Evolutionary conservation across 2,888 invertebrate species (phyloP), one percentile per base, ranked within the genome.

Genomic region (Agrotis exclamationis): DNA sequence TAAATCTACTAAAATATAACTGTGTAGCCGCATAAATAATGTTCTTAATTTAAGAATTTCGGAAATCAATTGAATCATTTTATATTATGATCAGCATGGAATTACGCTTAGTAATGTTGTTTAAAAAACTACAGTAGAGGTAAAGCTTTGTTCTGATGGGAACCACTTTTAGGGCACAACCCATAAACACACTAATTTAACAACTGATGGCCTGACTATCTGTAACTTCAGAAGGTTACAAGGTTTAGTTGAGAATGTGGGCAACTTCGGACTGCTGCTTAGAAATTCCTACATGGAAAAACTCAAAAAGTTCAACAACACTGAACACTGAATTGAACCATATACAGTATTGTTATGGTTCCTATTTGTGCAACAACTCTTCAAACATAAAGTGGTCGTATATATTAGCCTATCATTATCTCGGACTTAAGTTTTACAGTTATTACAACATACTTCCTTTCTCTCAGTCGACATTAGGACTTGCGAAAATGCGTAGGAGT

Each of bases 101-200:
- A 60, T 74, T 74, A 79, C 68, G 68, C 64, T 78, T 78, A 48
- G 44, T 62, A 79, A 24, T 33, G 18, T 24, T 63, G 20, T 63
- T 74, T 74, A 63, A 44, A n/a, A 56, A 78, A 67, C 72, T 56
- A 56, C 63, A n/a, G 63, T 48, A 24, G 1, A 44, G 11, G 18
- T 73, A 73, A 78, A 9, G 51, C 4, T 28, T 39, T 16, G 63
- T 33, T 51, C 28, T 73, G 59, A 67, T 13, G 44, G 18, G 48
- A 16, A 4, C 0, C 22, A 24, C 4, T 39, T 28, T 13, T 20
- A 7, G 2, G 2, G 1, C 14, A 16, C 9, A 62, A 28, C 9
- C 33, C 33, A 33, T 33, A 33, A 33, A 33, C 9, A 33, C 7
- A 33, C 7, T 28, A 33, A 33, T 33, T 33, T 33, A 33, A 1